Evolutionary conservation across 2,888 invertebrate species (phyloP).

Genomic region (Drosophila monieri): DNA sequence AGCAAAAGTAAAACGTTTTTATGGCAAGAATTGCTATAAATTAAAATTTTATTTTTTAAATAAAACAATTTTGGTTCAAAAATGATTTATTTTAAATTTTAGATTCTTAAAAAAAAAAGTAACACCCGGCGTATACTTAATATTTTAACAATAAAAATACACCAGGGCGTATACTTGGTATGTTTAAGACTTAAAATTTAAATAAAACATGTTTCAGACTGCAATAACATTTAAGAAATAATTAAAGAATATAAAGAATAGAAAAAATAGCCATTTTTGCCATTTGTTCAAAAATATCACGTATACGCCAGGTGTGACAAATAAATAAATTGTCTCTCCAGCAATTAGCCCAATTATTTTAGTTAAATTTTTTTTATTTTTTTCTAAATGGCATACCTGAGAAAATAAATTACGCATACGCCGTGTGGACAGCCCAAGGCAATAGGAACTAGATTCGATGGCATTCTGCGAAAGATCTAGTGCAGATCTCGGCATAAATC

Average conservation of each 20-base stretch:
- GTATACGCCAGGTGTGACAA: constrained; percentile 17
- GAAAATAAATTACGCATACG: constrained; percentile 40
- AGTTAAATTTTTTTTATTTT: background rate
- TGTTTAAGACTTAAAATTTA: no score
- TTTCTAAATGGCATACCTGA: constrained; percentile 6
- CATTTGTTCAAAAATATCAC: constrained; percentile 4
- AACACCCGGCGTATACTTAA: background rate
- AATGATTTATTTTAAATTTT: no score
- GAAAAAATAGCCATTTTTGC: background rate
- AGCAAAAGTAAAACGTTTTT: no score
- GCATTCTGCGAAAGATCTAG: constrained; percentile 50
- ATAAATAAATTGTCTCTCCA: background rate
- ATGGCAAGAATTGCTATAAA: no score
- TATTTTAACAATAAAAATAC: background rate
- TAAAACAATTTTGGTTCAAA: no score
- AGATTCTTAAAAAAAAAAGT: no score
- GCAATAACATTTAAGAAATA: background rate
- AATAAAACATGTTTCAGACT: no score
- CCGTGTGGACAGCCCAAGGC: constrained; percentile 26
- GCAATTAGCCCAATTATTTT: background rate
- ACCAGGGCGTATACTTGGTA: constrained; percentile 9
- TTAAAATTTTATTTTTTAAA: no score
- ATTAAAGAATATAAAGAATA: background rate
- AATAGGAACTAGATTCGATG: constrained; percentile 8
- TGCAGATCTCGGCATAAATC: constrained; percentile 53